Evolutionary conservation across 1,140 invertebrate species (phyloP), one percentile per base, ranked within the genome.

Genomic region (Lasaia peninsularis): DNA sequence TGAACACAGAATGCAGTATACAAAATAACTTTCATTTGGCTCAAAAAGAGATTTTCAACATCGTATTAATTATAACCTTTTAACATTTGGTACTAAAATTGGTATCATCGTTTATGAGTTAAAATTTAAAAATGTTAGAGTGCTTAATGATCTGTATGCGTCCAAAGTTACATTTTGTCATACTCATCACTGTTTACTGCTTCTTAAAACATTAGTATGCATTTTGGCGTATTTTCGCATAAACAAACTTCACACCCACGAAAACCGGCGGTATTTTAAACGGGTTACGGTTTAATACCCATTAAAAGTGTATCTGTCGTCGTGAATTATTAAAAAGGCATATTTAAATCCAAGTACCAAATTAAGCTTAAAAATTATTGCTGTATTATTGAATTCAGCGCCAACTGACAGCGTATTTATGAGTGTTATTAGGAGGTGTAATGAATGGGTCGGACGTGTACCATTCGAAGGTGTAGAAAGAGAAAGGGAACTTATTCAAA

Each of bases 401-500:
- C 2, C 28, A 34, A 14, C 50, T 52, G 20, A 52, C 28, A 32
- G 7, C 21, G 58, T 65, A 60, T 62, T 68, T 62, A 59, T 50
- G 50, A 48, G 52, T 58, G 40, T 60, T 57, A 63, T 66, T 63
- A 48, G 37, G 60, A 44, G 53, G 31, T 48, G 49, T 65, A 78
- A 73, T 74, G 61, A 73, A 72, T 79, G 77, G 71, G 73, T 74
- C 24, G 37, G 58, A 63, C 40, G 40, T 44, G 40, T 44, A 44
- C 40, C 16, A 20, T 20, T 76, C 65, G 51, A 64, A 78, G 74
- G 78, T 84, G 77, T 86, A 88, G 85, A 88, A 88, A 88, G 85
- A 86, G 85, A 88, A 88, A 88, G 85, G 85, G 75, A 84, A 79
- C 81, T 81, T 87, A 85, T 82, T 80, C 80, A 88, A 88, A 88